Evolutionary conservation across 2,797 vertebrate species (phyloP).

Genomic region (Peromyscus aztecus): DNA sequence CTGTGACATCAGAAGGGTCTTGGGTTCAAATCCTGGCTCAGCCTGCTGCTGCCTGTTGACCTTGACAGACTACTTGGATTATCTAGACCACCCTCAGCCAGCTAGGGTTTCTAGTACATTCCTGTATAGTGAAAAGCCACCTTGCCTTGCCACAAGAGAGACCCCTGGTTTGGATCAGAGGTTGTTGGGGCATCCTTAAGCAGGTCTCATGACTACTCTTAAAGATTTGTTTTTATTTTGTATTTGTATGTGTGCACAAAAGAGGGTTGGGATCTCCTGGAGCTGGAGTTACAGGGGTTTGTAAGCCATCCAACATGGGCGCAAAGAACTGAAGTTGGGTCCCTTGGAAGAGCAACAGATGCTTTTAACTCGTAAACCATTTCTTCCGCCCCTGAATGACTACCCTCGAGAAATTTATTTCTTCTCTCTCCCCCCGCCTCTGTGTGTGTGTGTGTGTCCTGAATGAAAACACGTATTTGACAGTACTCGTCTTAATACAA

Average conservation of each 20-base stretch:
- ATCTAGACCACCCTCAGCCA: background rate
- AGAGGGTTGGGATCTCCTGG: background rate
- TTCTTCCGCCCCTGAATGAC: background rate
- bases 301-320: background rate
- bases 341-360: background rate
- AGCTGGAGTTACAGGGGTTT: background rate
- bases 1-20: background rate
- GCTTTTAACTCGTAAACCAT: background rate
- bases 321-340: background rate
- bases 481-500: background rate
- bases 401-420: background rate
- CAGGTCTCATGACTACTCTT: background rate
- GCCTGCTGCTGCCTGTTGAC: background rate
- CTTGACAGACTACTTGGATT: background rate
- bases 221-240: background rate
- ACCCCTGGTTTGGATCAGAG: too few relatives aligned
- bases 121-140: background rate
- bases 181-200: background rate
- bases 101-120: background rate
- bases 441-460: background rate
- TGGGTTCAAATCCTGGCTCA: background rate
- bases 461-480: slow-evolving; percentile 19
- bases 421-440: background rate
- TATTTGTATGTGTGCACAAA: background rate
- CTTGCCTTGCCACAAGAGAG: background rate